Conservation (phyloP, 2,797 vertebrate genomes). For the Parambassis ranga region DNA sequence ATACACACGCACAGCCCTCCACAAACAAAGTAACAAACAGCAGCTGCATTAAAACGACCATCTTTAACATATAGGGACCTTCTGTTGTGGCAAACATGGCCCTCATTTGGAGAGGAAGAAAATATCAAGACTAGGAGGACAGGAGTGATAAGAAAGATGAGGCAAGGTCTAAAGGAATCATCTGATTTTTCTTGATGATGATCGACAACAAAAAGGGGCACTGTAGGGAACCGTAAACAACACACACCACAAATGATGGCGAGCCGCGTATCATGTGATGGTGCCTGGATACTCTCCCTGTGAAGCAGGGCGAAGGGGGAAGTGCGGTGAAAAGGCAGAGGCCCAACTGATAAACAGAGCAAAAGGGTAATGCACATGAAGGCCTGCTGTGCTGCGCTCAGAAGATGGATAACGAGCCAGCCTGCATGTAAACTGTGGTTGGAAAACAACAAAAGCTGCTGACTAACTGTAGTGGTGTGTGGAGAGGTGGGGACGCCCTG, state of each 20-base stretch:
- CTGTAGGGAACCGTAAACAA: slow-evolving; percentile 72
- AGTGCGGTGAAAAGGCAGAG: slow-evolving; percentile 62
- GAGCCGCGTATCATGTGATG: slow-evolving; percentile 63
- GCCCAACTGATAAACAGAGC: slow-evolving; percentile 71
- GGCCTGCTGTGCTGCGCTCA: slow-evolving; percentile 53
- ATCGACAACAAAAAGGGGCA: slow-evolving; percentile 53
- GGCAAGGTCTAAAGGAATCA: slow-evolving; percentile 25
- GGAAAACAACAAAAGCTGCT: slow-evolving; percentile 80
- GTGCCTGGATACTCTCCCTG: slow-evolving; percentile 52
- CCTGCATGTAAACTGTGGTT: slow-evolving; percentile 77
- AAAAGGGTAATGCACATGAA: slow-evolving; percentile 57
- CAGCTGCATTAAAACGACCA: slow-evolving; percentile 33
- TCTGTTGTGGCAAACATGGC: slow-evolving; percentile 46
- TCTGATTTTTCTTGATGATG: slow-evolving; percentile 55
- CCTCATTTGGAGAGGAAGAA: slow-evolving; percentile 49
- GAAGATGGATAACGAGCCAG: slow-evolving; percentile 70
- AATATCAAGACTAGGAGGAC: slow-evolving; percentile 8
- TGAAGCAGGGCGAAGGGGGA: slow-evolving; percentile 45
- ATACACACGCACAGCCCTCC: slow-evolving; percentile 8
- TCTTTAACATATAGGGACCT: slow-evolving; percentile 23
- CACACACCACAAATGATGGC: slow-evolving; percentile 55
- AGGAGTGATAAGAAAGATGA: slow-evolving; percentile 37
- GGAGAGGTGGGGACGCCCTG: slow-evolving; percentile 60
- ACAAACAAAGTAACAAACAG: slow-evolving; percentile 26
- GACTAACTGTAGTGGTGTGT: slow-evolving; percentile 70